A percentile compares a stretch with the other conserved stretches of the same genome.
Conservation (phyloP, 2,888 invertebrate species). For the Incurvaria masculella region DNA sequence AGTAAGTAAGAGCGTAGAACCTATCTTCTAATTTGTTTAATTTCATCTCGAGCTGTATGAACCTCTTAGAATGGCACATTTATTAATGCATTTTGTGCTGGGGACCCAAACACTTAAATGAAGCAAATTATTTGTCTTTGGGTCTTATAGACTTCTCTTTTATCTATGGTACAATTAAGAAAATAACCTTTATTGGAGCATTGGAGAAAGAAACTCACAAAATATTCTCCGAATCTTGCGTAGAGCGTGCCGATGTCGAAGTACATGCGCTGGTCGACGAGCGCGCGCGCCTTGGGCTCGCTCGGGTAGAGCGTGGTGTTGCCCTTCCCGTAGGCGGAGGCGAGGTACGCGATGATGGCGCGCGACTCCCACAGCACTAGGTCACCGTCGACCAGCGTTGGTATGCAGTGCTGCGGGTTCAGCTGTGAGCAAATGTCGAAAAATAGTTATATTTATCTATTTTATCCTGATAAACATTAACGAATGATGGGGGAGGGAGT, state of each 20-base stretch:
- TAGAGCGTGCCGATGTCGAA: slow-evolving; percentile 75
- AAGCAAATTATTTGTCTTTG: no score
- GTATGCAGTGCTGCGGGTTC: slow-evolving; percentile 70
- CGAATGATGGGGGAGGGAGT: no score
- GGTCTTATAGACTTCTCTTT: no score
- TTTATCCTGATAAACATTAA: no score
- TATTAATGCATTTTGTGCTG: no score
- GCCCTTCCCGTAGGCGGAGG: slow-evolving; percentile 71
- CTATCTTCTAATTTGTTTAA: no score
- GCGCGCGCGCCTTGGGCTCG: slow-evolving; percentile 65
- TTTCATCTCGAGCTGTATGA: no score
- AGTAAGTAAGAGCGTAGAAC: no score
- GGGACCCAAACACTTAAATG: no score
- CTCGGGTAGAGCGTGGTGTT: slow-evolving; percentile 66
- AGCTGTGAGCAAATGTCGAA: slow-evolving; percentile 34
- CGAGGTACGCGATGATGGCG: slow-evolving; percentile 72
- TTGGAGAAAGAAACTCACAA: slow-evolving; percentile 46
- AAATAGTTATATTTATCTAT: not conserved
- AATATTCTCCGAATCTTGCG: slow-evolving; percentile 61
- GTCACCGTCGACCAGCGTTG: slow-evolving; percentile 70
- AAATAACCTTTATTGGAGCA: not conserved
- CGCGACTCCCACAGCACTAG: slow-evolving; percentile 80
- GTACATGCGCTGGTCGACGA: slow-evolving; percentile 72
- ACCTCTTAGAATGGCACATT: no score
- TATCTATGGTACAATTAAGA: no score